A percentile compares a stretch with the other conserved stretches of the same genome.
Evolutionary conservation across 2,888 invertebrate genomes (phyloP).

Genomic region (Sphinx pinastri): DNA sequence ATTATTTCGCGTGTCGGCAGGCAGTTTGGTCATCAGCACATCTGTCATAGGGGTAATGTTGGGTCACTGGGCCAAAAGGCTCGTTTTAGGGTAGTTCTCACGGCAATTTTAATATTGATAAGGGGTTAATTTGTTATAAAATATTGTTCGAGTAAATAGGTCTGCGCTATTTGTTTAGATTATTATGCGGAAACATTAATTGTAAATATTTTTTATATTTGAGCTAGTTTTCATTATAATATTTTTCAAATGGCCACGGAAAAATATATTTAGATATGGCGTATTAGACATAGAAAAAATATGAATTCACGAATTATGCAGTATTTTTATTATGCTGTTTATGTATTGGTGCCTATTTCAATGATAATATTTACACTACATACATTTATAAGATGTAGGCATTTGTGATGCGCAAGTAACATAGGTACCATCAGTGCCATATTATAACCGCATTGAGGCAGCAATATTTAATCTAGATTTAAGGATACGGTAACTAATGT

Average conservation of each 20-base stretch:
- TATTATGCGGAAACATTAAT: not conserved
- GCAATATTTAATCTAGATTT: too few species aligned
- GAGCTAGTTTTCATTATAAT: not conserved
- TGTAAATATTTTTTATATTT: not conserved
- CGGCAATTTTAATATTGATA: conserved; percentile 48
- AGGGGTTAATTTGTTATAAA: conserved; percentile 1
- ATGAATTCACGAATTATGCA: too few species aligned
- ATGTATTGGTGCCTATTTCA: too few species aligned
- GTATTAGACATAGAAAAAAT: too few species aligned
- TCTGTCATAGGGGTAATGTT: conserved; percentile 67
- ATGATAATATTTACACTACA: too few species aligned
- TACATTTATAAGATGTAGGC: too few species aligned
- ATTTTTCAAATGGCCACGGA: not conserved
- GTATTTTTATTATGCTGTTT: too few species aligned
- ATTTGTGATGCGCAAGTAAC: too few species aligned
- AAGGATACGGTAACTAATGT: too few species aligned
- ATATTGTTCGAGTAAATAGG: not conserved
- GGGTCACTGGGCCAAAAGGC: conserved; percentile 70
- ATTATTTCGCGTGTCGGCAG: conserved; percentile 59
- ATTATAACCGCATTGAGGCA: too few species aligned
- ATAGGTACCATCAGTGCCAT: too few species aligned
- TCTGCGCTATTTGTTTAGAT: not conserved
- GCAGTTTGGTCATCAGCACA: conserved; percentile 65
- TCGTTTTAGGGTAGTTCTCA: conserved; percentile 51
- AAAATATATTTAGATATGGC: too few species aligned